These are phyloP conservation scores for Calephelis perditalis DNA, from an alignment of 2,888 invertebrate genomes.

Conservation along the genomic window DNA sequence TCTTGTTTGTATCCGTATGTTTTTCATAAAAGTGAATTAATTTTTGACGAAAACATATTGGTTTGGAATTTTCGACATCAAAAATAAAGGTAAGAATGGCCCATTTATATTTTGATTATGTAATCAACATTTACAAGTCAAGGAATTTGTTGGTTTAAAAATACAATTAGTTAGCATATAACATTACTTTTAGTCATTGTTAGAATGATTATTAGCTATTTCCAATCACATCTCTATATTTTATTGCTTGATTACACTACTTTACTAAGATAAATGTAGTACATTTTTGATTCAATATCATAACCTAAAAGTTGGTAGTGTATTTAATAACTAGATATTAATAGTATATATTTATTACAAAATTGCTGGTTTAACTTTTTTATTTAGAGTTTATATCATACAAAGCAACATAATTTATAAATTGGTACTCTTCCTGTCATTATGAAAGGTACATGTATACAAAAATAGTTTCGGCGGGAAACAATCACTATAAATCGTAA, in stretches of 20 bases:
- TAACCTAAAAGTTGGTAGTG: conserved; percentile 1
- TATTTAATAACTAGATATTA: not conserved
- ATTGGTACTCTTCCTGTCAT: not conserved
- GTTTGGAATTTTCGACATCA: not conserved
- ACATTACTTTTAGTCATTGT: not conserved
- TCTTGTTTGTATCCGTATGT: conserved; percentile 47
- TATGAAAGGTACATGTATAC: not conserved
- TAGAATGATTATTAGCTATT: not conserved
- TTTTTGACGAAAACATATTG: not conserved
- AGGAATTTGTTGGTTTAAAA: not conserved
- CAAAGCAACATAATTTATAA: too few species aligned
- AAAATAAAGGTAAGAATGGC: conserved; percentile 47
- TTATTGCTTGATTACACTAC: not conserved
- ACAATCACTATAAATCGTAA: conserved; percentile 19
- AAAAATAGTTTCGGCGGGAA: conserved; percentile 44
- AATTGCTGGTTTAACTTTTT: too few species aligned
- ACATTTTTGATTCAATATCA: conserved; percentile 1
- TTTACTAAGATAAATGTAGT: not conserved
- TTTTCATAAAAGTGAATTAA: conserved; percentile 20
- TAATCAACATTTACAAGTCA: conserved; percentile 40
- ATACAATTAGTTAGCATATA: conserved; percentile 1
- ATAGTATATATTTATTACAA: too few species aligned
- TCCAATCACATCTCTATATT: not conserved
- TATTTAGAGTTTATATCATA: too few species aligned
- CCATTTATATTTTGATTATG: conserved; percentile 45